Base-by-base conservation (phyloP, 2,888 invertebrate genomes). In the Andrena praecox region DNA sequence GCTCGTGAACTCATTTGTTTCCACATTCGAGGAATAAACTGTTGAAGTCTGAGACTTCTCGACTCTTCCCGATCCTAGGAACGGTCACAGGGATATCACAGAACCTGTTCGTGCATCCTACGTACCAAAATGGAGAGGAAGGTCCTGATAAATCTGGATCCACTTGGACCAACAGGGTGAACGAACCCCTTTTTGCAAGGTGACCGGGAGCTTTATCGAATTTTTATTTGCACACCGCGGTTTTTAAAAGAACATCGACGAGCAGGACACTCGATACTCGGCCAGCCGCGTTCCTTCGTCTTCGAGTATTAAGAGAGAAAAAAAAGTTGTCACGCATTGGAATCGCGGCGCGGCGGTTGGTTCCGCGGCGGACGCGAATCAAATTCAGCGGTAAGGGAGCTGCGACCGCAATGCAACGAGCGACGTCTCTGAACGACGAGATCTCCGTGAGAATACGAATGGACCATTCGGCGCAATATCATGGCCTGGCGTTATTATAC, bases 371-470 rank as follows among this genome's bases (percentile, higher is more conserved):
- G 60, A 27, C 31, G 20, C 62, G 62, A 62, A 62, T 62, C 62
- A 7, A 62, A 62, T 62, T 62, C 62, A 62, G 29, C 20, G 54
- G 56, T 56, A 27, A 56, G 59, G 42, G 16, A 48, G 33, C 31
- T 54, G 27, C 12, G 16, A 27, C 16, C 24, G 54, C 7, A 56
- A 56, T 67, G 33, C 31, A 52, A 67, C 52, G 52, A 56, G 10
- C 52, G 52, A 54, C 24, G 52, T 54, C 24, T 31, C 76, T n/a
- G 60, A 59, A 48, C 68, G 81, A 85, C 82, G 87, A 87, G 84
- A 89, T 88, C 85, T 81, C 83, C 79, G 86, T 85, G 89, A 89
- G 89, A 88, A 87, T 87, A 87, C 82, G 84, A 90, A 88, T 84
- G 87, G 87, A 86, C 85, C 87, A 85, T 89, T 89, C 88, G 84